Conservation (phyloP, 1,140 invertebrate genomes). For the Magallana ariakensis region DNA sequence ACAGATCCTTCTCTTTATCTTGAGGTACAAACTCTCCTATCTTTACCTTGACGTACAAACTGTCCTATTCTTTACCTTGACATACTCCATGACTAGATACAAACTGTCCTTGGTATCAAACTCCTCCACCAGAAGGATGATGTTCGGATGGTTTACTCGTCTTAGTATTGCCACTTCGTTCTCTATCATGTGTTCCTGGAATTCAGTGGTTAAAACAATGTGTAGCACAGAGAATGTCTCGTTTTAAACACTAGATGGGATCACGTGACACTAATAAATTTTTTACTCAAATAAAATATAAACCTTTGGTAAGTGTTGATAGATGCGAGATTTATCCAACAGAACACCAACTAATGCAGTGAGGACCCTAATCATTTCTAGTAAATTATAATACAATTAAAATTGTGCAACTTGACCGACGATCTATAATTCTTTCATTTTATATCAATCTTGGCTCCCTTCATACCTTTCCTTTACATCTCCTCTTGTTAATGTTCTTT, state of each 20-base stretch:
- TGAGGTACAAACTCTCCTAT: no score
- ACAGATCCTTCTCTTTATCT: no score
- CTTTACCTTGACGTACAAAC: conserved; percentile 61
- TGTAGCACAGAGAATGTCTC: neutral
- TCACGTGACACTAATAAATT: no score
- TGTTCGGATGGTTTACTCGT: conserved; percentile 77
- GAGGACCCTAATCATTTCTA: no score
- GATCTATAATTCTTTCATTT: no score
- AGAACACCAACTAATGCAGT: no score
- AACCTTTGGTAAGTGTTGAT: no score
- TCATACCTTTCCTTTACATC: conserved; percentile 80
- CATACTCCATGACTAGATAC: conserved; percentile 79
- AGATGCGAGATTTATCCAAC: no score
- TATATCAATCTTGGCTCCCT: neutral
- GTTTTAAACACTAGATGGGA: no score
- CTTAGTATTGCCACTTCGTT: conserved; percentile 78
- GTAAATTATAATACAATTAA: no score
- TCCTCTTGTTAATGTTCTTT: conserved; percentile 97
- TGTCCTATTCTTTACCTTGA: conserved; percentile 68
- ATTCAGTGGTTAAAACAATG: neutral
- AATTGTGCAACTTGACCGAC: no score
- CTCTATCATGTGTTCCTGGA: conserved; percentile 77
- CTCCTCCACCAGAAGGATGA: conserved; percentile 78
- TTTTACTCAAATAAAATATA: no score
- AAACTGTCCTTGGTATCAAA: conserved; percentile 72